phyloP scores from a whole-genome alignment of 2,113 vertebrate species.

The Microcebus lehilahytsara region DNA sequence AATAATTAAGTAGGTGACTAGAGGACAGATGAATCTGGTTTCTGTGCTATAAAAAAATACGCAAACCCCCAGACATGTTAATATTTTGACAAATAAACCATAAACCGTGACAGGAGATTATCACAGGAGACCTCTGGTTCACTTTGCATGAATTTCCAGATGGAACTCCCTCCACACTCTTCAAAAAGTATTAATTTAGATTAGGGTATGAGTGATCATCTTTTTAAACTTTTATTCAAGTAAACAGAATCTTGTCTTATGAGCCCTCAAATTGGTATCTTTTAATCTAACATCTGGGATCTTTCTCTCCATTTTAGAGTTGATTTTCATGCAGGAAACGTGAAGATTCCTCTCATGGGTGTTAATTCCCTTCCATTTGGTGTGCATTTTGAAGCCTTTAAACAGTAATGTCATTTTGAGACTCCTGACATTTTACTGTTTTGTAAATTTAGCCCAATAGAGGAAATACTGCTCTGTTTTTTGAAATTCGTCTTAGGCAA shows the following conservation, averaged over 20 bases:
- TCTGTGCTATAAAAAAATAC: conserved; percentile 21
- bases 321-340: background rate
- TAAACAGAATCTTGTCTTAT: conserved; percentile 13
- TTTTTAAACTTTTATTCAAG: conserved; percentile 37
- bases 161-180: conserved; percentile 61
- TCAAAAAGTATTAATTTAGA: conserved; percentile 69
- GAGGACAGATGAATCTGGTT: conserved; percentile 63
- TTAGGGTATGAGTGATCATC: conserved; percentile 60
- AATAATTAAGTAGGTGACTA: conserved; percentile 66
- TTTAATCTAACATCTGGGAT: background rate
- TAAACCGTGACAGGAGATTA: conserved; percentile 51
- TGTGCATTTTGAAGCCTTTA: background rate
- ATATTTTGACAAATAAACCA: conserved; percentile 71
- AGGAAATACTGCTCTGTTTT: background rate
- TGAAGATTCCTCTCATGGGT: background rate
- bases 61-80: conserved; percentile 64
- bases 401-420: background rate
- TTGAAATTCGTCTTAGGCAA: background rate
- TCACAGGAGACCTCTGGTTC: conserved; percentile 55
- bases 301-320: background rate
- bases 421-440: background rate
- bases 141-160: conserved; percentile 42
- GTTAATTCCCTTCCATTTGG: background rate
- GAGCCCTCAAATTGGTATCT: conserved; percentile 18
- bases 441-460: background rate